Base-by-base conservation (phyloP, 2,113 vertebrate genomes). In the Pungitius pungitius region DNA sequence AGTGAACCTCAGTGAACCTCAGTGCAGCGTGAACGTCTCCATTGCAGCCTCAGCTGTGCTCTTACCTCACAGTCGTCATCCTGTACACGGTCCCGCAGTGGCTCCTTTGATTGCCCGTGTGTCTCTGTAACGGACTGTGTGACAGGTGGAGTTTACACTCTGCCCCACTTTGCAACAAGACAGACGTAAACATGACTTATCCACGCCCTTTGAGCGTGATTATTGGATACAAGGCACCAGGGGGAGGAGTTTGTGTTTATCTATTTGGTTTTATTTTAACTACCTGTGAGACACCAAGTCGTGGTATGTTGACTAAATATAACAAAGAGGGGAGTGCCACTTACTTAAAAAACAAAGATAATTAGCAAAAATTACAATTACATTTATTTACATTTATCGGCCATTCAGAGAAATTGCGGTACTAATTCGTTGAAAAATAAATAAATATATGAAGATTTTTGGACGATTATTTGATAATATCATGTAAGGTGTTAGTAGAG, bases 141-240 rank as follows among this genome's bases (percentile, higher is more conserved):
- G 75, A 85, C 87, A 85, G 78, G 67, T 84, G 81, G 75, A 69
- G 59, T 42, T 47, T 67, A 72, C 81, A 76, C 80, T 69, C 64
- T 91, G 91, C 81, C 90, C 88, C 87, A 90, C 78, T 92, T 93
- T 67, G 52, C 40, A 12, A 39, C 62, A 45, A 12, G 58, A 52
- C 52, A 56, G 51, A 92, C 51, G 80, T 92, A 92, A 93, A 92
- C 90, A 90, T 70, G 77, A 75, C 72, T 57, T 47, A 9, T 63
- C 70, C 87, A 85, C 88, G 86, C 86, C 86, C 80, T 37, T 37
- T 2, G 2, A 26, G 11, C 18, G 7, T 47, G 20, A 56, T 83
- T n/a, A 90, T 89, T 90, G 91, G 93, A 75, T 68, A 69, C 30
- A 2, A 2, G 15, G 20, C 42, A 0, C 10, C 8, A 10, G 24